A percentile compares a stretch with the other conserved stretches of the same genome.
Conservation (phyloP, 1,140 invertebrate genomes). For the Acromyrmex charruanus region DNA sequence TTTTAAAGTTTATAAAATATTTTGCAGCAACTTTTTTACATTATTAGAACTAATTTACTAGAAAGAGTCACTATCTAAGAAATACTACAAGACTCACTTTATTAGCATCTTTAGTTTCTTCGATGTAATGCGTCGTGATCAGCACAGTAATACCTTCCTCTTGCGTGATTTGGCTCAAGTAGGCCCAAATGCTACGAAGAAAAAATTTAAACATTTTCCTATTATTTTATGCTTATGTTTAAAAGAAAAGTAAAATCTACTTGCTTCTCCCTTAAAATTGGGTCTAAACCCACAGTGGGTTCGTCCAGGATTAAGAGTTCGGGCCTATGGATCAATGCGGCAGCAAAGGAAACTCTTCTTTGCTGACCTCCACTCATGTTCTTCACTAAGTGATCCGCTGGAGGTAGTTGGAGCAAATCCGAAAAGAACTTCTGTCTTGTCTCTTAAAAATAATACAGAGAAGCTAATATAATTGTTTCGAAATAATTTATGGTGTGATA, state of each 20-base stretch:
- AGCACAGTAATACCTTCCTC: constrained; percentile 91
- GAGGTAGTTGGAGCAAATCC: constrained; percentile 91
- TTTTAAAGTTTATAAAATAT: not conserved
- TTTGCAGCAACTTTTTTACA: not conserved
- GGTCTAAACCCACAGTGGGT: constrained; percentile 97
- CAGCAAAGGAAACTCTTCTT: constrained; percentile 94
- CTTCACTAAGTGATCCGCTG: constrained; percentile 88
- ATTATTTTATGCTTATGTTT: not conserved
- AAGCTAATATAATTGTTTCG: not conserved
- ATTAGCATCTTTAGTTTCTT: constrained; percentile 95
- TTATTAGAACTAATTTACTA: not conserved
- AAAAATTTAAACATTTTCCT: constrained; percentile 43
- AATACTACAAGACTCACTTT: constrained; percentile 87
- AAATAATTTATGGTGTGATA: not conserved
- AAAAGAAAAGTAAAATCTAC: constrained; percentile 75
- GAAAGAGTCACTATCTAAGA: not conserved
- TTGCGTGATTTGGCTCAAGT: constrained; percentile 91
- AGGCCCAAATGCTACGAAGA: constrained; percentile 94
- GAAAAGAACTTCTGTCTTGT: constrained; percentile 90
- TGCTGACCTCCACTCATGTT: constrained; percentile 95
- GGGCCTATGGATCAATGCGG: constrained; percentile 94
- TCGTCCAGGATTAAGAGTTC: constrained; percentile 96
- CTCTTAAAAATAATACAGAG: constrained; percentile 71
- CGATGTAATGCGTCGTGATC: constrained; percentile 98
- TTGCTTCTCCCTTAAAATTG: constrained; percentile 94